Evolutionary conservation across 2,888 invertebrate genomes (phyloP).

Genomic region (Lobophora halterata): DNA sequence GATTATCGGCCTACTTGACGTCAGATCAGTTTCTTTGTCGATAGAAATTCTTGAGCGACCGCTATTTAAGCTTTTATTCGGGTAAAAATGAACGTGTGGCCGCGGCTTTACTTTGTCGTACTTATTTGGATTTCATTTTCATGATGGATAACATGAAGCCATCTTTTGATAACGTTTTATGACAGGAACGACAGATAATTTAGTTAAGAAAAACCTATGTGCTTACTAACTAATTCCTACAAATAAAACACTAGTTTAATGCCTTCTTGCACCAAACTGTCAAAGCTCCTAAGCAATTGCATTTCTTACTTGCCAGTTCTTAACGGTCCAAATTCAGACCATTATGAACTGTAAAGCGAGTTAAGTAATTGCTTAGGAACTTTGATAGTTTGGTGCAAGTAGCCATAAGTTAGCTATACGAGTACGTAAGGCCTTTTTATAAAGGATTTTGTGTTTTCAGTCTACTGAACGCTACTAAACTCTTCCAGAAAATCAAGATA

Average conservation of each 20-base stretch:
- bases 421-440: constrained; percentile 23
- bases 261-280: no score
- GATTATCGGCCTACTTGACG: constrained; percentile 57
- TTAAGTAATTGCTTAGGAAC: no score
- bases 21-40: constrained; percentile 48
- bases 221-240: no score
- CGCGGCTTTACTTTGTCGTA: constrained; percentile 4
- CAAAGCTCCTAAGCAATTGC: no score
- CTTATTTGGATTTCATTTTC: constrained; percentile 8
- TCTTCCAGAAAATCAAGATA: constrained; percentile 24
- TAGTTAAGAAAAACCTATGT: no score
- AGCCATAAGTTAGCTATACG: no score
- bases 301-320: no score
- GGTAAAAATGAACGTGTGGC: constrained; percentile 8
- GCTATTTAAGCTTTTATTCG: constrained; percentile 3
- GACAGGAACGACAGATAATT: no score
- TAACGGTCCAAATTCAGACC: no score
- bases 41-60: constrained; percentile 34
- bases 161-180: background rate
- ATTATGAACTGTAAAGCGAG: no score
- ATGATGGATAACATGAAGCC: constrained; percentile 1
- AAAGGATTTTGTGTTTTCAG: constrained; percentile 25
- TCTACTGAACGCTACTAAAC: constrained; percentile 23
- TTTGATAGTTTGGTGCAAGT: no score
- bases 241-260: no score